Conservation (phyloP, 2,888 invertebrate species). For the Trissolcus brochymenae region DNA sequence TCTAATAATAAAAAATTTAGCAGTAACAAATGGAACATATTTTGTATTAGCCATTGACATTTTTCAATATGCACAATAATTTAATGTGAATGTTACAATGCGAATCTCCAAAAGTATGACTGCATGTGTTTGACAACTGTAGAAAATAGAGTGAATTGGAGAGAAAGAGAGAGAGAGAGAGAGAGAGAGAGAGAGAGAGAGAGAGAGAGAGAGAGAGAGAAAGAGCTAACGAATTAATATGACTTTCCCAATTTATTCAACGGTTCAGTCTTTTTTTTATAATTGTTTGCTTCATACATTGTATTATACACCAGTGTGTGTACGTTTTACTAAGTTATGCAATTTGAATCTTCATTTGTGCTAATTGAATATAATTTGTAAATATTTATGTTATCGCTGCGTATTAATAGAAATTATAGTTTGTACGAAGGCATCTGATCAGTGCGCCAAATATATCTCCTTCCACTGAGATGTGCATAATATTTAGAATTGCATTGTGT, state of each 20-base stretch:
- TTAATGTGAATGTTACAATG: conserved; percentile 40
- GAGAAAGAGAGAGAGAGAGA: conserved; percentile 53
- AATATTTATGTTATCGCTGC: conserved; percentile 67
- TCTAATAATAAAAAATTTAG: conserved; percentile 36
- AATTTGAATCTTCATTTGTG: conserved; percentile 61
- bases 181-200: too few species aligned
- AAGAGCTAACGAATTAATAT: conserved; percentile 7
- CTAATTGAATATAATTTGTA: conserved; percentile 65
- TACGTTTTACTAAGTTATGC: conserved; percentile 61
- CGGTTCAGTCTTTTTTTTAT: conserved; percentile 5
- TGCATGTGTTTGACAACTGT: conserved; percentile 61
- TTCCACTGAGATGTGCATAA: conserved; percentile 60
- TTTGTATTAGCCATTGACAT: conserved; percentile 63
- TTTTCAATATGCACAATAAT: conserved; percentile 55
- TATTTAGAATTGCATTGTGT: conserved; percentile 67
- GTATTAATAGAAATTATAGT: conserved; percentile 58
- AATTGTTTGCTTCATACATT: conserved; percentile 56
- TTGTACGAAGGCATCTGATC: conserved; percentile 39
- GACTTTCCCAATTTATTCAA: conserved; percentile 54
- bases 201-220: too few species aligned
- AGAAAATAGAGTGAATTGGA: conserved; percentile 61
- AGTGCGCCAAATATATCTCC: conserved; percentile 66
- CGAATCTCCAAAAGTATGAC: conserved; percentile 65
- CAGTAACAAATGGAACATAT: conserved; percentile 55
- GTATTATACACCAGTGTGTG: conserved; percentile 38